A percentile compares a stretch with the other conserved stretches of the same genome.
Conservation (phyloP, 1,140 invertebrate species). For the Lasioglossum baleicum region DNA sequence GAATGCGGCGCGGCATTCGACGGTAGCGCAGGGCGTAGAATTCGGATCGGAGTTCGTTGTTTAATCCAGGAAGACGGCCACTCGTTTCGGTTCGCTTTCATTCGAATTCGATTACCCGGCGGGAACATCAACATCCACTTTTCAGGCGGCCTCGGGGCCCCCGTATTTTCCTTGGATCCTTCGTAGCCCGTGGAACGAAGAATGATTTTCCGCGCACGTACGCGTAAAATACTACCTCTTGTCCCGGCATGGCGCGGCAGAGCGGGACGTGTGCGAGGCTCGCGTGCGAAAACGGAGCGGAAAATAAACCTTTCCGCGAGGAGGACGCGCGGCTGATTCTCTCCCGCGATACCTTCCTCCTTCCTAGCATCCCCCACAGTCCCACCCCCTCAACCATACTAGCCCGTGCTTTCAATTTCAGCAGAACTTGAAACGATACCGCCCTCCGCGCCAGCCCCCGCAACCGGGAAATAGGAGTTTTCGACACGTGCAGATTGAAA, state of each 20-base stretch:
- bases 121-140: conserved; percentile 21
- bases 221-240: conserved; percentile 27
- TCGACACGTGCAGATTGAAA: conserved; percentile 48
- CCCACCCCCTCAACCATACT: background rate
- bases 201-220: conserved; percentile 37
- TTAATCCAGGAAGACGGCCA: background rate
- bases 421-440: conserved; percentile 48
- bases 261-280: background rate
- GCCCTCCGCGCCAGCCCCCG: background rate
- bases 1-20: too few species aligned
- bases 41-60: background rate
- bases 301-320: conserved; percentile 16
- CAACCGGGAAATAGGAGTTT: conserved; percentile 40
- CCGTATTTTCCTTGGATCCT: background rate
- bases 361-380: too few species aligned
- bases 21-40: background rate
- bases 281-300: conserved; percentile 26
- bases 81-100: conserved; percentile 8
- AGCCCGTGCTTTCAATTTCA: conserved; percentile 47
- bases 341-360: conserved; percentile 36
- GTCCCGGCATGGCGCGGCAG: background rate
- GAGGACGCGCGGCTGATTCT: conserved; percentile 42
- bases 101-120: conserved; percentile 19
- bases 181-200: background rate
- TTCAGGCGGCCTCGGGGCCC: background rate